Conservation (phyloP, 2,797 vertebrate species). For the Poecilia wingei region DNA sequence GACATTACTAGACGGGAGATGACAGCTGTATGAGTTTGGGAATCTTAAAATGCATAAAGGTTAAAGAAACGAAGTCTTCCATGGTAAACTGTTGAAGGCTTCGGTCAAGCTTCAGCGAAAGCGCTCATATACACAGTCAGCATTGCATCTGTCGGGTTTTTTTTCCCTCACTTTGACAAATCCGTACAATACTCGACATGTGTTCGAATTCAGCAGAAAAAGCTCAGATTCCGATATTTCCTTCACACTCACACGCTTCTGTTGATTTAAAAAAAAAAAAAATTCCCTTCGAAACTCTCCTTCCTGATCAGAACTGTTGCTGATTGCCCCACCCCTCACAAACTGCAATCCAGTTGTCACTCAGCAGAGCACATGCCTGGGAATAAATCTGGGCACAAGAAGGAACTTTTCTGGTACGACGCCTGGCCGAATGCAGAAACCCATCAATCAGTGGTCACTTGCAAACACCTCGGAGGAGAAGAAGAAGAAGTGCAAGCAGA, state of each 20-base stretch:
- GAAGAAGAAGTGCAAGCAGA: constrained; percentile 41
- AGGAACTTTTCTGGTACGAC: constrained; percentile 13
- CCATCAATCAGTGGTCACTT: constrained; percentile 52
- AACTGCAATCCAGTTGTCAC: constrained; percentile 47
- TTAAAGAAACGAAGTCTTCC: constrained; percentile 2
- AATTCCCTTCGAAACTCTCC: constrained; percentile 8
- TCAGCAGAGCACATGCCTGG: constrained; percentile 48
- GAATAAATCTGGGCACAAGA: constrained; percentile 45
- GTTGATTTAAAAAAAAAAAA: constrained; percentile 3
- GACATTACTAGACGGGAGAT: not conserved
- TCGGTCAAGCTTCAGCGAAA: not conserved
- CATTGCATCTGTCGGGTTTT: constrained; percentile 34
- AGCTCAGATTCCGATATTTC: constrained; percentile 58
- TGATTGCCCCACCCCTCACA: constrained; percentile 37
- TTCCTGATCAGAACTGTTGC: constrained; percentile 53
- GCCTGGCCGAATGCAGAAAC: constrained; percentile 22
- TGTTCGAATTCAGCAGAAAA: constrained; percentile 70
- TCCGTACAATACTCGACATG: constrained; percentile 73
- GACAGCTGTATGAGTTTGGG: not conserved
- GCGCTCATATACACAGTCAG: constrained; percentile 9
- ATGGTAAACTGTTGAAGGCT: not conserved
- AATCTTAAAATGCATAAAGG: constrained; percentile 17
- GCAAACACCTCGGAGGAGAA: constrained; percentile 25
- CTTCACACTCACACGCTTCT: constrained; percentile 56
- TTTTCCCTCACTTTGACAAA: constrained; percentile 54